Base-by-base conservation (phyloP, 2,797 vertebrate genomes). In the Aldrovandia affinis region DNA sequence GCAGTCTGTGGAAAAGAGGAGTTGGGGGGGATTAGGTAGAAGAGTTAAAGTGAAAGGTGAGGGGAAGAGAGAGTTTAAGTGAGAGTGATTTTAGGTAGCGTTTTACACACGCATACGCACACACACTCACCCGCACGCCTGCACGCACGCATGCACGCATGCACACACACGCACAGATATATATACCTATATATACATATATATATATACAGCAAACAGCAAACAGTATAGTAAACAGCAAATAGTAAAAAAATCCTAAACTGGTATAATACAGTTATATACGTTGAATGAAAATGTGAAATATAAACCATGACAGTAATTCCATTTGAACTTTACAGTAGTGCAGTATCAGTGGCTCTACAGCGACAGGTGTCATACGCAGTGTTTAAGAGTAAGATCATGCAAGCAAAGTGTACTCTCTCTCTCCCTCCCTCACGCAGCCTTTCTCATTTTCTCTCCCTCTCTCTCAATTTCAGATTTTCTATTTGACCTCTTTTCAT, bases 401-500 rank as follows among this genome's bases (percentile, higher is more conserved):
- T 82, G 42, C 81, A 54, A 25, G 70, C 61, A 36, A 33, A 54
- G 6, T 70, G 30, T 73, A 55, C 42, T 28, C 52, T 54, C 25
- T 7, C 57, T n/a, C 18, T n/a, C 63, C 81, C 80, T 83, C 87
- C 86, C 79, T 50, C 39, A 79, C 70, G 68, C 83, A 81, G 75
- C 82, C 61, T 79, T 39, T 82, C 80, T 81, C 47, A 81, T 83
- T 52, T 44, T 59, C 79, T 52, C 80, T 83, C 77, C 39, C 86
- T 85, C 87, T 90, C 83, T 42, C 15, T 18, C 44, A 22, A 28
- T 70, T 54, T 55, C 44, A 14, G 50, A 28, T 14, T 36, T 39
- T 55, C 88, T 89, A 70, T 85, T 84, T 10, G 10, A 25, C n/a
- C 12, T 22, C 18, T 36, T 42, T 33, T 8, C 15, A 7, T 52